These are phyloP conservation scores for Lumbricus terrestris DNA, from an alignment of 2,888 invertebrate species.

Conservation along the genomic window DNA sequence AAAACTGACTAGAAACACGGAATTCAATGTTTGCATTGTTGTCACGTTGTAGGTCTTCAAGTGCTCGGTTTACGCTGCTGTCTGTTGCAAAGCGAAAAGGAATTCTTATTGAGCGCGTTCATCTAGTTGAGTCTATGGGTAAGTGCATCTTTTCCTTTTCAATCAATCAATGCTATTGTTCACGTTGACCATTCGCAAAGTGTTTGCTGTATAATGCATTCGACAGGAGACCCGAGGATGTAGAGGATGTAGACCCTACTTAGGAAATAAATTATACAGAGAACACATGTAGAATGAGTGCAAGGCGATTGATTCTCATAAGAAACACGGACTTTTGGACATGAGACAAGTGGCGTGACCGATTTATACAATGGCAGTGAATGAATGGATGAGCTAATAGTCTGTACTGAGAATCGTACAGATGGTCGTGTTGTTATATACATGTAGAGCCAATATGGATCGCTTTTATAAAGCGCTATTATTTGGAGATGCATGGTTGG, in stretches of 20 bases:
- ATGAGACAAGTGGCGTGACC: neutral
- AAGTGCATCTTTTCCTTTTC: neutral
- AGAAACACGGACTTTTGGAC: neutral
- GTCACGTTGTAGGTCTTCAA: neutral
- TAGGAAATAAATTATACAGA: neutral
- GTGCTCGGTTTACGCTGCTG: neutral
- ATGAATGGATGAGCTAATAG: too few relatives aligned
- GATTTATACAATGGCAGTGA: too few relatives aligned
- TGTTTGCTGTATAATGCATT: neutral
- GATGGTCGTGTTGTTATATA: neutral
- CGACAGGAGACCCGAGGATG: neutral
- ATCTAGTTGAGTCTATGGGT: neutral
- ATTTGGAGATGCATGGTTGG: neutral
- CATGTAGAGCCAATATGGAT: neutral
- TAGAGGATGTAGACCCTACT: too few relatives aligned
- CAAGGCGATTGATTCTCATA: neutral
- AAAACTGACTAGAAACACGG: neutral
- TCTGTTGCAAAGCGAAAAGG: neutral
- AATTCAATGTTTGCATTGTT: neutral
- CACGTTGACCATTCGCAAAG: neutral
- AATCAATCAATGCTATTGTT: neutral
- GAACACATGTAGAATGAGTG: neutral
- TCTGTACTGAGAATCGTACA: neutral
- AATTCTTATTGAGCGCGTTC: neutral
- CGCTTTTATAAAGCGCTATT: neutral